Percentiles rank a stretch among this genome's conserved stretches.
These are phyloP conservation scores for Ameiurus melas DNA, from an alignment of 2,113 vertebrate species.

Conservation along the genomic window DNA sequence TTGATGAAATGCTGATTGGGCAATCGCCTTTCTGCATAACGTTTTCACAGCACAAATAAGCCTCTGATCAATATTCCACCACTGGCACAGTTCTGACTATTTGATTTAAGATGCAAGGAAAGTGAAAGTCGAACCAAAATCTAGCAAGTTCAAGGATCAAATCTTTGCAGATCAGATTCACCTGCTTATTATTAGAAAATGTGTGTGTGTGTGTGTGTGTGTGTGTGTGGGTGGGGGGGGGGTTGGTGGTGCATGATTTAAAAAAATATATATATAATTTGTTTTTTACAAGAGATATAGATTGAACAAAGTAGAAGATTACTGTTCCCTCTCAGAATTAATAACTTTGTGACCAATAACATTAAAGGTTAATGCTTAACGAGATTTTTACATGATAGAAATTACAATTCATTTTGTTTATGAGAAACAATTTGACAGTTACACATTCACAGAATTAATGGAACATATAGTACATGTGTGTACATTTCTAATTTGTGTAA, in stretches of 20 bases:
- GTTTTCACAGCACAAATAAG: slow-evolving; percentile 5
- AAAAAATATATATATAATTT: too few relatives aligned
- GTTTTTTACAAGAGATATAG: background rate
- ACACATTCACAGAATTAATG: background rate
- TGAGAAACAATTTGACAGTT: background rate
- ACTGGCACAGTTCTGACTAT: background rate
- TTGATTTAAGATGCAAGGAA: background rate
- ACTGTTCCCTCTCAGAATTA: background rate
- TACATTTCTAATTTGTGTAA: background rate
- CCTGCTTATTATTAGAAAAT: background rate
- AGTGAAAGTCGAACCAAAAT: background rate
- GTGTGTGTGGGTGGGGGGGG: too few relatives aligned
- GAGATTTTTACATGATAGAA: background rate
- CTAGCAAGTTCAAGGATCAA: background rate
- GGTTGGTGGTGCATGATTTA: too few relatives aligned
- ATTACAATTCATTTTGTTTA: background rate
- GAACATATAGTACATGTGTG: background rate
- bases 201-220: too few relatives aligned
- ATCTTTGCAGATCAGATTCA: background rate
- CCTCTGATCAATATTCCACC: slow-evolving; percentile 28
- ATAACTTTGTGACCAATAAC: background rate
- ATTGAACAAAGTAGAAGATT: background rate
- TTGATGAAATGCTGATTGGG: slow-evolving; percentile 21
- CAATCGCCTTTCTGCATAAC: background rate
- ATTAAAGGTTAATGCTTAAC: background rate